Evolutionary conservation across 2,113 vertebrate species (phyloP), one percentile per base, ranked within the genome.

Genomic region (Ciconia maguari): DNA sequence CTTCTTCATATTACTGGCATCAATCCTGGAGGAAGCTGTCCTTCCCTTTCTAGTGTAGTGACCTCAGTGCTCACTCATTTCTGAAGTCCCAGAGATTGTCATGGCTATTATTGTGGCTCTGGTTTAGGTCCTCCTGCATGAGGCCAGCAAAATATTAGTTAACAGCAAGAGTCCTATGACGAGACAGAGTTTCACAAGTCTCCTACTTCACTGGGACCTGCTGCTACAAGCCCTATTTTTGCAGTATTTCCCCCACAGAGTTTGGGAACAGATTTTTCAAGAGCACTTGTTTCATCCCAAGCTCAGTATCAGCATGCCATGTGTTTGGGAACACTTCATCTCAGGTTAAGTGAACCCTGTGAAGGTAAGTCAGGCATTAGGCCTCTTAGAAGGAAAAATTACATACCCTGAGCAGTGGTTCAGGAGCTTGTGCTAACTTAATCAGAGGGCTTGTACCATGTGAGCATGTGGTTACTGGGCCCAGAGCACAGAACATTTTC

Each of bases 401-500:
- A 93, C 97, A 16, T 97, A 99, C 99, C 98, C 95, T 98, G 84
- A 99, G 91, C 26, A 99, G 44, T 71, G 95, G 83, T 41, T 98
- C 97, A 3, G 99, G 99, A 62, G 99, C 21, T 18, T 77, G 11
- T 25, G 96, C 68, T 29, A 99, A 80, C 90, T 98, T 99, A 93
- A 98, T 14, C 75, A 99, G 95, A 55, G 99, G 98, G 60, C 99
- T 99, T 62, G 72, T 77, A 27, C 98, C 96, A 84, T 99, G 96
- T 17, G 97, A 92, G 51, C 98, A 91, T 1, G 97, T 98, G 16
- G 98, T 98, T 34, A 99, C 99, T 17, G 99, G 99, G 15, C 98
- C 98, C 97, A 99, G 94, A 71, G 98, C 99, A 36, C 99, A 96
- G 96, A 99, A 99, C 86, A 99, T 89, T 97, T 98, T 99, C 93